Evolutionary conservation across 2,797 vertebrate genomes (phyloP), one percentile per base, ranked within the genome.

Genomic region (Poecile montanus): DNA sequence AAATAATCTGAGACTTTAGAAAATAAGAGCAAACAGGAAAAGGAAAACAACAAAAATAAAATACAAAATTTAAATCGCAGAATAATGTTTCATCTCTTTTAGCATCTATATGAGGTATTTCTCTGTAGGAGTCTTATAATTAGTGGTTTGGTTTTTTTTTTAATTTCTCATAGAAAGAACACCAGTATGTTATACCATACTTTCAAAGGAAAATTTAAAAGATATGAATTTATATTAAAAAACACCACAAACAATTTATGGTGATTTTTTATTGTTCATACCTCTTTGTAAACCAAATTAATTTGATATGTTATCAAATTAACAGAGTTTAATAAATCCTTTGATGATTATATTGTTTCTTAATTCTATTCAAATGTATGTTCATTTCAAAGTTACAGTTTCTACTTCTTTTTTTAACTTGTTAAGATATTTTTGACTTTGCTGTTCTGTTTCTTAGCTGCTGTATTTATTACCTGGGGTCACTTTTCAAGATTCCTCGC

Each of bases 231-330:
- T 34, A 21, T 53, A 78, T n/a, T 38, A 9, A 13, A 76, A 77
- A 53, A 15, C 1, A 5, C 1, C 4, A 40, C 4, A 53, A 66
- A 13, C 0, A 34, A 73, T 44, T 56, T 44, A 27, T 53, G 54
- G 7, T 44, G 5, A 4, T 12, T 10, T 30, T 44, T 66, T 53
- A 45, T 18, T 61, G 2, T 23, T 63, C 11, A 26, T 16, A 45
- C 4, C 8, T 63, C 10, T 54, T 68, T 58, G 7, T 23, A 70
- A 88, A 75, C 6, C 53, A 58, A 54, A 63, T 34, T 32, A 1
- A 42, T 51, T 65, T 53, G 2, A 15, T 83, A n/a, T 1, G 1
- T 30, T 68, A 51, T n/a, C 16, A 84, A 29, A 74, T 38, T 4
- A 32, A 45, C 9, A 70, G 2, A 63, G 3, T 34, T 72, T 29